Conservation (phyloP, 2,888 invertebrate species). For the Ophion slaviceki region DNA sequence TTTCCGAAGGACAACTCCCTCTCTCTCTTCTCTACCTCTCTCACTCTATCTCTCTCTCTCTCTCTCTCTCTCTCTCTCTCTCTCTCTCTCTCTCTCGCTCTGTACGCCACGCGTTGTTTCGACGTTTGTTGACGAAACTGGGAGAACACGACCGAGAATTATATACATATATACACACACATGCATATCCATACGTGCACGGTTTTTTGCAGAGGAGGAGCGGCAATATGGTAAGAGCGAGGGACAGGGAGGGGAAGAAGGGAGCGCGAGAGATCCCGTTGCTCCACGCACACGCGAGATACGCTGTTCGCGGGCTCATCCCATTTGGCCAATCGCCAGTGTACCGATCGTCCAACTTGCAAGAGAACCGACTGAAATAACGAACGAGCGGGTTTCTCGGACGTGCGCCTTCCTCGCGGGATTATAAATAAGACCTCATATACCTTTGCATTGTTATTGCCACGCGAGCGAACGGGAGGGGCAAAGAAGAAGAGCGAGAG, state of each 20-base stretch:
- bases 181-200: neutral
- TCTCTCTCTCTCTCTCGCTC: too few species aligned
- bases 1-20: slow-evolving; percentile 10
- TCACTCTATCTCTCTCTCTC: neutral
- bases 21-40: neutral
- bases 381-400: slow-evolving; percentile 63
- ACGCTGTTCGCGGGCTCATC: slow-evolving; percentile 69
- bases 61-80: neutral
- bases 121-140: neutral
- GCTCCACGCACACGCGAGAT: slow-evolving; percentile 11
- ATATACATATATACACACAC: neutral
- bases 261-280: slow-evolving; percentile 18
- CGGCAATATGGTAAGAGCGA: neutral
- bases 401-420: slow-evolving; percentile 54
- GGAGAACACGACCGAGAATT: neutral
- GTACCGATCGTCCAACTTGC: slow-evolving; percentile 73
- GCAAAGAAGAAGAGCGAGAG: neutral
- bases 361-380: slow-evolving; percentile 76
- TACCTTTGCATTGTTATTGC: slow-evolving; percentile 67
- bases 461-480: slow-evolving; percentile 21
- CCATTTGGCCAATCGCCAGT: slow-evolving; percentile 78
- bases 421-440: slow-evolving; percentile 63
- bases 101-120: neutral
- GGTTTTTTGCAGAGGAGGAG: neutral
- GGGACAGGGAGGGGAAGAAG: neutral